Percentiles rank a stretch among this genome's conserved stretches.
phyloP scores from a whole-genome alignment of 2,797 vertebrate species.

The Galaxias olidus region DNA sequence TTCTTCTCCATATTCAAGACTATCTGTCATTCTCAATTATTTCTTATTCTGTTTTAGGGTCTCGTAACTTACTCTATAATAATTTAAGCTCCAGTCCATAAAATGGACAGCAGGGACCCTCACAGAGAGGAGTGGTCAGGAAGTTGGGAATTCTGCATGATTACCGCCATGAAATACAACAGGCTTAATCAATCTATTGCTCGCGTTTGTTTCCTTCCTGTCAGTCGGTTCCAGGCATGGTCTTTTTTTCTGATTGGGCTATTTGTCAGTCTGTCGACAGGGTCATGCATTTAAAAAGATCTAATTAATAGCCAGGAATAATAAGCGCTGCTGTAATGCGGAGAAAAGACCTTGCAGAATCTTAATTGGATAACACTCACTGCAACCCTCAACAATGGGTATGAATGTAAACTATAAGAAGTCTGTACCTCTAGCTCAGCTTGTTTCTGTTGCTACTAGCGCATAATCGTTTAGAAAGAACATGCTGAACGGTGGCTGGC shows the following conservation, averaged over 20 bases:
- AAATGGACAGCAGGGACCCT: conserved; percentile 30
- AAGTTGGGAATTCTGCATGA: conserved; percentile 32
- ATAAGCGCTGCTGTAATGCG: conserved; percentile 4
- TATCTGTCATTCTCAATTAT: too few relatives aligned
- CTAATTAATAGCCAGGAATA: too few relatives aligned
- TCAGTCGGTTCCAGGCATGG: conserved; percentile 12
- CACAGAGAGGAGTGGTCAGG: conserved; percentile 14
- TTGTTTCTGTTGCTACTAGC: too few relatives aligned
- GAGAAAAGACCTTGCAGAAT: neutral
- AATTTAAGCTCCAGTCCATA: too few relatives aligned
- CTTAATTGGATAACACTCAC: neutral
- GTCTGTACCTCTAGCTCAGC: too few relatives aligned
- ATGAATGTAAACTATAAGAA: too few relatives aligned
- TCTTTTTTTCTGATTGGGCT: conserved; percentile 27
- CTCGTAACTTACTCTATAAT: too few relatives aligned
- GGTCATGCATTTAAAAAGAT: neutral
- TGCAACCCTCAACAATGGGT: neutral
- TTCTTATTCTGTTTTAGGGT: too few relatives aligned
- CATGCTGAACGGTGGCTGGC: too few relatives aligned
- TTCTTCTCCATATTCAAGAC: too few relatives aligned
- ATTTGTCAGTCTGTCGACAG: conserved; percentile 37
- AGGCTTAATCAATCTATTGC: conserved; percentile 36
- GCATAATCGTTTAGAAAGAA: neutral
- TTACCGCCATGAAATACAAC: conserved; percentile 49
- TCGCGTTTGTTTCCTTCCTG: conserved; percentile 29